These are phyloP conservation scores for Ceriagrion tenellum DNA, from an alignment of 2,888 invertebrate species.

Conservation along the genomic window DNA sequence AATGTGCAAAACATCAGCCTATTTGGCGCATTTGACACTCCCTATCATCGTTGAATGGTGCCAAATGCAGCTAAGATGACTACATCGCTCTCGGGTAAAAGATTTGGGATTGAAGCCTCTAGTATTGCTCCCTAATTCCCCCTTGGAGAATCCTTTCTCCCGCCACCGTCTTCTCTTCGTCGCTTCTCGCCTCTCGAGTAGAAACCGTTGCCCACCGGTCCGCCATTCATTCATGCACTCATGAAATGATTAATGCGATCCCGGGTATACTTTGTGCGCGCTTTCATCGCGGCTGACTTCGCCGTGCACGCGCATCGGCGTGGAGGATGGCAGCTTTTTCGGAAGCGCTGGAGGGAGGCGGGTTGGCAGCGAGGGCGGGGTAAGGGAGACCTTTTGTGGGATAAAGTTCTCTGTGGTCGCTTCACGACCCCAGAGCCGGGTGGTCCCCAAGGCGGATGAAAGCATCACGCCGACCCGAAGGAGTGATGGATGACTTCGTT, in stretches of 20 bases:
- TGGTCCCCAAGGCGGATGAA: not conserved
- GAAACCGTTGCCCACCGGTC: conserved; percentile 11
- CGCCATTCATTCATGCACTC: conserved; percentile 38
- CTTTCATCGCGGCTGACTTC: conserved; percentile 28
- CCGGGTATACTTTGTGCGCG: conserved; percentile 6
- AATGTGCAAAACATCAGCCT: no score
- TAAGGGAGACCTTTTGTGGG: not conserved
- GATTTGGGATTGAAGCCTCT: not conserved
- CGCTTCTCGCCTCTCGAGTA: not conserved
- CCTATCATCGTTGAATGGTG: no score
- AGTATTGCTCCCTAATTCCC: not conserved
- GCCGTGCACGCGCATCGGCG: not conserved
- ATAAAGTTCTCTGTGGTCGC: not conserved
- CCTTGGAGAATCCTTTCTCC: not conserved
- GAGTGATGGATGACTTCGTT: conserved; percentile 34
- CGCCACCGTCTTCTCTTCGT: not conserved
- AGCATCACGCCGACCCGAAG: not conserved
- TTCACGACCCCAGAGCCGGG: not conserved
- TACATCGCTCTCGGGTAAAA: not conserved
- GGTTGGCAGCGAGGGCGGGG: not conserved
- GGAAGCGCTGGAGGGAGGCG: no score
- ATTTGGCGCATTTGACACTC: no score
- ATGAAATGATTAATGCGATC: conserved; percentile 57
- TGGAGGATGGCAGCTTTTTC: not conserved
- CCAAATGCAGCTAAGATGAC: no score